These are phyloP conservation scores for Ophonus ardosiacus DNA, from an alignment of 2,888 invertebrate genomes.

Conservation along the genomic window DNA sequence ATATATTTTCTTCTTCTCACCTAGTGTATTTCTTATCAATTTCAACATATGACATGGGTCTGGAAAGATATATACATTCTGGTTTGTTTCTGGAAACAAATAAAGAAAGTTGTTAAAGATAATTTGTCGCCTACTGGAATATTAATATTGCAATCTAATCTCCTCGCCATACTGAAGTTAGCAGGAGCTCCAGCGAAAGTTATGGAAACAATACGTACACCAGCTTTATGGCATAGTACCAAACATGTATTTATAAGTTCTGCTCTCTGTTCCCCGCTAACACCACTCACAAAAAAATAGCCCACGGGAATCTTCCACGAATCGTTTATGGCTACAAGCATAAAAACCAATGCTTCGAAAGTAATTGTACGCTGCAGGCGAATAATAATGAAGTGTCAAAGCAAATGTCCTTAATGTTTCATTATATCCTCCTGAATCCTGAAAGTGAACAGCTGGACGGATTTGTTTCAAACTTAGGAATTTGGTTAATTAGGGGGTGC, in stretches of 20 bases:
- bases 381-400: background rate
- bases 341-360: background rate
- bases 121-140: background rate
- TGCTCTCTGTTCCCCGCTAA: conserved; percentile 63
- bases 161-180: conserved; percentile 52
- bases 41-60: conserved; percentile 49
- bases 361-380: background rate
- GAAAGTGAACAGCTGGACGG: too few species aligned
- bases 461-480: too few species aligned
- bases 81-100: background rate
- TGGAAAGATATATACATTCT: conserved; percentile 61
- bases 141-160: conserved; percentile 6
- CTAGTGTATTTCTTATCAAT: conserved; percentile 68
- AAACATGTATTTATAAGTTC: conserved; percentile 64
- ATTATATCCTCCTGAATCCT: background rate
- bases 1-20: conserved; percentile 64
- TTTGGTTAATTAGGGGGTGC: too few species aligned
- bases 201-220: conserved; percentile 63
- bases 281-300: conserved; percentile 66
- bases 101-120: conserved; percentile 12
- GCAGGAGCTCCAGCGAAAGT: conserved; percentile 66
- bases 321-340: background rate
- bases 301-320: conserved; percentile 67
- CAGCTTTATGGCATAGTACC: conserved; percentile 61
- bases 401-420: background rate